These are phyloP conservation scores for Bubo blakistoni DNA, from an alignment of 2,113 vertebrate genomes.

Conservation along the genomic window DNA sequence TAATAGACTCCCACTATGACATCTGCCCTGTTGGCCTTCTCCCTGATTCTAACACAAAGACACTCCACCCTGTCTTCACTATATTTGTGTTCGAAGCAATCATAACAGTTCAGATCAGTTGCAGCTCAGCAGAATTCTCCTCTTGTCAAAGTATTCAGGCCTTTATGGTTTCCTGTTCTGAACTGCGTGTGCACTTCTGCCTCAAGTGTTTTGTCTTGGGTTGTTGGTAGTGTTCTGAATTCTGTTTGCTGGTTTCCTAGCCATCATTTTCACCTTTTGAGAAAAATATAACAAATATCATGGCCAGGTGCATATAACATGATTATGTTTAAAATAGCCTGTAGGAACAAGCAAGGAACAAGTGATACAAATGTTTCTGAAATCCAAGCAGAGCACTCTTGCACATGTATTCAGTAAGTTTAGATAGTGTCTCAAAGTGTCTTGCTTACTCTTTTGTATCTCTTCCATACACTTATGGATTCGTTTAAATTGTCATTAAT, in stretches of 20 bases:
- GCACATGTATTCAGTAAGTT: background rate
- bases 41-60: too few relatives aligned
- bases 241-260: background rate
- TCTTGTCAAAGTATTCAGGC: background rate
- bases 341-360: background rate
- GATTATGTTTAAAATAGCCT: background rate
- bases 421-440: background rate
- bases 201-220: background rate
- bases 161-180: background rate
- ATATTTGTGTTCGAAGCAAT: too few relatives aligned
- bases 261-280: background rate
- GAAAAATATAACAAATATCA: background rate
- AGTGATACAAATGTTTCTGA: background rate
- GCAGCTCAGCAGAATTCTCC: background rate
- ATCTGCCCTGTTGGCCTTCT: too few relatives aligned
- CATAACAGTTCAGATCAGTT: background rate
- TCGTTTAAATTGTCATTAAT: background rate
- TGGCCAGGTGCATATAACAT: rapidly evolving
- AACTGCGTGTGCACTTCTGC: background rate
- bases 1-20: too few relatives aligned
- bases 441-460: background rate
- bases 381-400: background rate
- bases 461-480: background rate
- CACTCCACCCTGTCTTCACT: too few relatives aligned
- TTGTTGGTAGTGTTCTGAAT: background rate